Conservation (phyloP, 2,888 invertebrate genomes). For the Temnothorax ravouxi region DNA sequence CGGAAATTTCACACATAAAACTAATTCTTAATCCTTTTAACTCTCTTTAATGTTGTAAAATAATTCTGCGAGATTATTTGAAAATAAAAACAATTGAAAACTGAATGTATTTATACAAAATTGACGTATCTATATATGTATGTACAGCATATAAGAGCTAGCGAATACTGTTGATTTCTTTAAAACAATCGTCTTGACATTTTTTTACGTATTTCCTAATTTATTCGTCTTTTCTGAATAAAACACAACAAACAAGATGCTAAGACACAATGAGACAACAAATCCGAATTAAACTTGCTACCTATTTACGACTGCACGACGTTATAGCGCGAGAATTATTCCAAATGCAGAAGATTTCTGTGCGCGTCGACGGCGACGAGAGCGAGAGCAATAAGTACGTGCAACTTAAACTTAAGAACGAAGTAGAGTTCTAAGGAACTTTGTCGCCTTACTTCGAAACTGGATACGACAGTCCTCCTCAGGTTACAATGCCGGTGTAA, state of each 20-base stretch:
- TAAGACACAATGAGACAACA: conserved; percentile 7
- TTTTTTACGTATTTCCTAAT: neutral
- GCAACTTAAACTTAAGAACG: conserved; percentile 51
- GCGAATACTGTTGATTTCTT: neutral
- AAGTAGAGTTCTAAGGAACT: conserved; percentile 51
- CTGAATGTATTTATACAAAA: neutral
- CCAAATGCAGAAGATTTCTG: conserved; percentile 41
- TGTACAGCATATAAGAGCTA: neutral
- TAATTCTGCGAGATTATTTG: neutral
- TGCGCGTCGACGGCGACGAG: conserved; percentile 51
- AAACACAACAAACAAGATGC: conserved; percentile 1
- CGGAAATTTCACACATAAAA: conserved; percentile 60
- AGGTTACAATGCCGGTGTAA: conserved; percentile 26
- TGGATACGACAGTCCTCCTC: conserved; percentile 24
- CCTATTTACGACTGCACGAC: conserved; percentile 42
- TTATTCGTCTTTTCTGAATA: neutral
- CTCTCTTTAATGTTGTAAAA: neutral
- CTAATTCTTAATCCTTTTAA: conserved; percentile 48
- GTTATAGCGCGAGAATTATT: conserved; percentile 51
- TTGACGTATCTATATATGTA: neutral
- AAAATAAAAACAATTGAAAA: neutral
- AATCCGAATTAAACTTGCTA: conserved; percentile 55
- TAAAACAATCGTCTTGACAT: neutral
- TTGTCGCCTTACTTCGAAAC: conserved; percentile 50
- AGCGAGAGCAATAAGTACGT: conserved; percentile 62